phyloP scores from a whole-genome alignment of 2,888 invertebrate species.

The Scaptomyza caliginosa region DNA sequence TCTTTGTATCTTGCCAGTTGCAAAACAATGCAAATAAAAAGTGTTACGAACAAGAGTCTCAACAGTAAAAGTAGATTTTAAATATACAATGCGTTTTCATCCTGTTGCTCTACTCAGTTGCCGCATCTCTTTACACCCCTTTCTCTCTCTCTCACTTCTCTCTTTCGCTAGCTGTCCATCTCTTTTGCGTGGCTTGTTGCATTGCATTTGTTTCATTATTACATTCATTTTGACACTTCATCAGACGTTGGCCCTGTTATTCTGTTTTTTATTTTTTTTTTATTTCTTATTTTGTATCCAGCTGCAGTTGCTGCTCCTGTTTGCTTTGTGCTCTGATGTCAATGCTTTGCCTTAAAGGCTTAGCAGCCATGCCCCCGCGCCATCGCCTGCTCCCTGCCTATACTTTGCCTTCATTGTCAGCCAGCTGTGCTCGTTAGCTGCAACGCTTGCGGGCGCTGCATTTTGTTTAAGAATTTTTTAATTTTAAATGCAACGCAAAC shows the following conservation, averaged over 20 bases:
- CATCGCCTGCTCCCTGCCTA: constrained; percentile 4
- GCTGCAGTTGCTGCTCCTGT: constrained; percentile 33
- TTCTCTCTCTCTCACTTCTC: neutral
- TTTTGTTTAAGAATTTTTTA: constrained; percentile 77
- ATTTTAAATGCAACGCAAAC: constrained; percentile 75
- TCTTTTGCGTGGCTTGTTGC: constrained; percentile 23
- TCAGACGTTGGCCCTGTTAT: constrained; percentile 78
- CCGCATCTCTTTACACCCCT: too few species aligned
- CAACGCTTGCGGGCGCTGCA: constrained; percentile 65
- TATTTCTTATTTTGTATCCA: too few species aligned
- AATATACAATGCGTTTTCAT: constrained; percentile 49
- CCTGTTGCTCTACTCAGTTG: constrained; percentile 23
- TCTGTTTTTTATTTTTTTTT: constrained; percentile 2
- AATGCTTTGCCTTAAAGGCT: constrained; percentile 81
- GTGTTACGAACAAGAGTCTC: constrained; percentile 53
- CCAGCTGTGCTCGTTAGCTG: constrained; percentile 58
- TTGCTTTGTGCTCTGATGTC: constrained; percentile 73
- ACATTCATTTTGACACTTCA: constrained; percentile 80
- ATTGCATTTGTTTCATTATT: constrained; percentile 71
- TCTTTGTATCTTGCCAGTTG: constrained; percentile 13
- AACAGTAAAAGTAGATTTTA: constrained; percentile 51
- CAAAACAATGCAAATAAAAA: constrained; percentile 34
- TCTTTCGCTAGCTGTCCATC: neutral
- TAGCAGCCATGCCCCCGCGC: constrained; percentile 27
- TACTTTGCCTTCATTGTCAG: constrained; percentile 49